Evolutionary conservation across 2,797 vertebrate genomes (phyloP).

Genomic region (Phalloptychus januarius): DNA sequence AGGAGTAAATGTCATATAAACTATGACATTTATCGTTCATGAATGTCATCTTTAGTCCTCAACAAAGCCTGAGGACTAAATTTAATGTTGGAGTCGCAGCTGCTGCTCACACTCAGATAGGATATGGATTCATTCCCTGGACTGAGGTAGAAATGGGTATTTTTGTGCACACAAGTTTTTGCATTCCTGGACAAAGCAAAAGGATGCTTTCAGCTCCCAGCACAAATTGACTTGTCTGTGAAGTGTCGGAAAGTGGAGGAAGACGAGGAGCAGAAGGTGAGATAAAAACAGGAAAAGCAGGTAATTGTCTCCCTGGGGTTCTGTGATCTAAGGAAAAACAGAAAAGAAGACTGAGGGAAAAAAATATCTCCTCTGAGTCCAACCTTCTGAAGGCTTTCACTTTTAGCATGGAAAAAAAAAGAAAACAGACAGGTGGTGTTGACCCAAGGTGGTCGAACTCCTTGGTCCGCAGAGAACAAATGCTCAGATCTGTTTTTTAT

Average conservation of each 20-base stretch:
- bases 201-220: slow-evolving; percentile 8
- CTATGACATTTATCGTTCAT: background rate
- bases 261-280: slow-evolving; percentile 25
- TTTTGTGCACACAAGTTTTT: slow-evolving; percentile 5
- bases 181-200: slow-evolving; percentile 3
- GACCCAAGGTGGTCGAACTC: slow-evolving; percentile 46
- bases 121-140: background rate
- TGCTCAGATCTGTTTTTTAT: slow-evolving; percentile 29
- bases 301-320: slow-evolving; percentile 65
- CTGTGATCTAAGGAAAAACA: slow-evolving; percentile 36
- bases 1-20: background rate
- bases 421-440: slow-evolving; percentile 40
- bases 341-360: slow-evolving; percentile 5
- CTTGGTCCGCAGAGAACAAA: slow-evolving; percentile 29
- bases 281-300: slow-evolving; percentile 28
- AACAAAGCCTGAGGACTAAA: background rate
- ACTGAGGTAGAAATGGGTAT: background rate
- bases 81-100: background rate
- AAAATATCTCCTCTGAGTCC: slow-evolving; percentile 9
- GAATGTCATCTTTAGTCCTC: too few relatives aligned
- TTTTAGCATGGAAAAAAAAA: slow-evolving; percentile 26
- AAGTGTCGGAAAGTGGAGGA: slow-evolving; percentile 35
- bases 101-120: background rate
- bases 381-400: slow-evolving; percentile 19
- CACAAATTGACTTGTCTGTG: slow-evolving; percentile 41